A percentile compares a stretch with the other conserved stretches of the same genome.
These are phyloP conservation scores for Mesembrinibis cayennensis DNA, from an alignment of 2,113 vertebrate genomes.

Conservation along the genomic window DNA sequence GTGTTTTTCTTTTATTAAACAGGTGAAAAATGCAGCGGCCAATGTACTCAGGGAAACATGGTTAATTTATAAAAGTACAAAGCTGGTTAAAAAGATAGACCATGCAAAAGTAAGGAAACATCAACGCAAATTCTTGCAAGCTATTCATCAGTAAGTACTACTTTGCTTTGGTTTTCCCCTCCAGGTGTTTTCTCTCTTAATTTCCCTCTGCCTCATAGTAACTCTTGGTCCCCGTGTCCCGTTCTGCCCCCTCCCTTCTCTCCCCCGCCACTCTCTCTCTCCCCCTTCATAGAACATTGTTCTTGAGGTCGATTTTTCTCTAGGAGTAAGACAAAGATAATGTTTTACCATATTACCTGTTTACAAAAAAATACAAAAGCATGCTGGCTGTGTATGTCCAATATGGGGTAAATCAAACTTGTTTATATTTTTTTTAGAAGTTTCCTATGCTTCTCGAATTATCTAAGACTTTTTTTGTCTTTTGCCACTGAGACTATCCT, in stretches of 20 bases:
- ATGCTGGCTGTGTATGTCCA: neutral
- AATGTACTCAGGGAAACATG: slow-evolving; percentile 99
- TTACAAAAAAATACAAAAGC: neutral
- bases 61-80: slow-evolving; percentile 99
- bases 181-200: neutral
- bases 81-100: slow-evolving; percentile 98
- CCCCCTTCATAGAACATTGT: neutral
- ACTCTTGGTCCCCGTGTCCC: neutral
- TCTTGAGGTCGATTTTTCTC: neutral
- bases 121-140: slow-evolving; percentile 99
- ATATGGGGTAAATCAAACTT: neutral
- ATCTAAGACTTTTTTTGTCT: neutral
- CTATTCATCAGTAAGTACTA: slow-evolving; percentile 99
- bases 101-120: slow-evolving; percentile 98
- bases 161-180: slow-evolving; percentile 33
- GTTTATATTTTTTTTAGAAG: neutral
- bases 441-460: neutral
- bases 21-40: slow-evolving; percentile 99
- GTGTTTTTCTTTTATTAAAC: slow-evolving; percentile 63
- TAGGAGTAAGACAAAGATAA: neutral
- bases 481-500: neutral
- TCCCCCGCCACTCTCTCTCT: neutral
- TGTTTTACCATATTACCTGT: neutral
- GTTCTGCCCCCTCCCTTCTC: neutral
- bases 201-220: neutral